Percentiles rank a stretch among this genome's conserved stretches.
Evolutionary conservation across 2,797 vertebrate species (phyloP).

Genomic region (Squalus acanthias): DNA sequence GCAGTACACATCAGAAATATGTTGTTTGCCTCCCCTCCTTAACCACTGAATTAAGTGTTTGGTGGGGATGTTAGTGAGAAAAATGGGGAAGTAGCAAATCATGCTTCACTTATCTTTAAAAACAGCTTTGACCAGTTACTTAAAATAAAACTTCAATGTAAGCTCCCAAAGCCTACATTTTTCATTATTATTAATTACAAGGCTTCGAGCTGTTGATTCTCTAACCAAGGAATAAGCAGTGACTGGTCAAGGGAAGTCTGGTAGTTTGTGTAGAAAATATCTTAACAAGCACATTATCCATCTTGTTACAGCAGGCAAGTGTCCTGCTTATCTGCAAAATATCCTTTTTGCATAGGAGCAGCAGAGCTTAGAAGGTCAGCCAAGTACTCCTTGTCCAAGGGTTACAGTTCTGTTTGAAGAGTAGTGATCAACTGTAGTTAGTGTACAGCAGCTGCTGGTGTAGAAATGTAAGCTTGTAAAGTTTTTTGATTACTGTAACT

Average conservation of each 20-base stretch:
- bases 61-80: background rate
- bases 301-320: background rate
- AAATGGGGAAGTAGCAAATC: background rate
- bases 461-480: background rate
- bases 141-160: background rate
- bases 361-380: background rate
- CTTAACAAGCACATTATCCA: background rate
- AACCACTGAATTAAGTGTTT: background rate
- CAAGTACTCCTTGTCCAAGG: background rate
- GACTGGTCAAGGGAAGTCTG: background rate
- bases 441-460: background rate
- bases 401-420: constrained; percentile 13
- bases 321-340: background rate
- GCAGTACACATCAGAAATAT: background rate
- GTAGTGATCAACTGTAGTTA: background rate
- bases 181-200: background rate
- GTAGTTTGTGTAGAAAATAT: background rate
- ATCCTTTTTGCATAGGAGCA: background rate
- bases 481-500: background rate
- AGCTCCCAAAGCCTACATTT: background rate
- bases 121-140: background rate
- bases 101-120: background rate
- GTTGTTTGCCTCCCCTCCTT: background rate
- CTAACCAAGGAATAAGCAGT: background rate
- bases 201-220: background rate